Percentiles rank a stretch among this genome's conserved stretches.
Evolutionary conservation across 2,888 invertebrate genomes (phyloP).

Genomic region (Catocala sponsa): DNA sequence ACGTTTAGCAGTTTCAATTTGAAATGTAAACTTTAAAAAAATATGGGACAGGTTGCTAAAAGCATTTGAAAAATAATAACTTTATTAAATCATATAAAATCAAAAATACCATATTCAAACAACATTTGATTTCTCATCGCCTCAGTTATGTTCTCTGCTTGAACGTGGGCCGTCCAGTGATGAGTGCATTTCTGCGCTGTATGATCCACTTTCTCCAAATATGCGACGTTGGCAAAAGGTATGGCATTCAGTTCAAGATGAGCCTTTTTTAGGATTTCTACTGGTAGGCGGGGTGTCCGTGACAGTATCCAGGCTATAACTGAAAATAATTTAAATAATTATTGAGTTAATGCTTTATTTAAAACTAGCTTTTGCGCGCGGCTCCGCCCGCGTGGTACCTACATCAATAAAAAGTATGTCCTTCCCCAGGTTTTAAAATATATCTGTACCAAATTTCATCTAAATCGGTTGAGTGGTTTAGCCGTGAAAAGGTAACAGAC

Average conservation of each 20-base stretch:
- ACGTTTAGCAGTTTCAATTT: too few relatives aligned
- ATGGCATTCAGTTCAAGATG: constrained; percentile 61
- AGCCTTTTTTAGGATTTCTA: constrained; percentile 55
- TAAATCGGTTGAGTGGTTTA: too few relatives aligned
- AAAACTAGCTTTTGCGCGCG: too few relatives aligned
- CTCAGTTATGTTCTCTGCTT: constrained; percentile 56
- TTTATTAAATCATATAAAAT: neutral
- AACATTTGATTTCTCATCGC: neutral
- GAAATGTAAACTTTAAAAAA: too few relatives aligned
- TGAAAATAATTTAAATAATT: constrained; percentile 44
- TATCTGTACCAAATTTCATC: too few relatives aligned
- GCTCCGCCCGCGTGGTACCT: too few relatives aligned
- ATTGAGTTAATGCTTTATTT: neutral
- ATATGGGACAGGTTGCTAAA: too few relatives aligned
- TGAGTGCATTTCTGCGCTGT: constrained; percentile 56
- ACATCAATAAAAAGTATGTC: too few relatives aligned
- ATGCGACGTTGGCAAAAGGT: constrained; percentile 66
- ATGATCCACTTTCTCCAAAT: constrained; percentile 70
- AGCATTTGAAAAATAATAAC: too few relatives aligned
- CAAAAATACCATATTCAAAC: neutral
- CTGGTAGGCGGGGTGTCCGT: constrained; percentile 56
- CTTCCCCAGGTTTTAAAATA: too few relatives aligned
- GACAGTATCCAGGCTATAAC: constrained; percentile 81
- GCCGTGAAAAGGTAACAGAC: too few relatives aligned
- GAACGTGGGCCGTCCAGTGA: constrained; percentile 76